Base-by-base conservation (phyloP, 2,888 invertebrate genomes). In the Vanessa cardui region DNA sequence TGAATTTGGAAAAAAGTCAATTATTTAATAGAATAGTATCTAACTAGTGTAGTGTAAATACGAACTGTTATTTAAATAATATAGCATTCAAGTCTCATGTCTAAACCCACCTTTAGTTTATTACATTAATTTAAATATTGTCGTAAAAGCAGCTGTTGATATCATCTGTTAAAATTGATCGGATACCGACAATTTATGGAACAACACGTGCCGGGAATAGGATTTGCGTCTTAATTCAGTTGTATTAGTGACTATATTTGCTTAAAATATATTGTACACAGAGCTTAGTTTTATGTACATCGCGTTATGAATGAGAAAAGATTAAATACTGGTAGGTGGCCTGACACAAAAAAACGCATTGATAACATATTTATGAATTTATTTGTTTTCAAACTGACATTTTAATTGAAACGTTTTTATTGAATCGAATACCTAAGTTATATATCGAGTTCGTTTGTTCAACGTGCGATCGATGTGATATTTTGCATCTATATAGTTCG, bases 61-160 rank as follows among this genome's bases (percentile, higher is more conserved):
- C 39, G 12, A 39, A 39, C 39, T 12, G 12, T 39, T 39, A 50
- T 50, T 20, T 20, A 9, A 20, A 18, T 49, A 20, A 20, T 12
- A 18, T 49, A 49, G 3, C 20, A 49, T 20, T 3, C 9, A 49
- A 20, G 8, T 18, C 49, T 20, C 49, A 12, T 47, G 16, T 64
- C 59, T 52, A 33, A 50, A 44, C 59, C 64, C 50, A 59, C 64
- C 64, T 50, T 45, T 39, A 58, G 7, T 50, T 59, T 65, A 62
- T 61, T 39, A 45, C 46, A 47, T 62, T 21, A 58, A 65, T 60
- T 68, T 68, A 62, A 68, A 64, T 70, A 64, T 60, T 60, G 68
- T 59, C 59, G 66, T 66, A 63, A 58, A 62, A 71, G 64, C 72
- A 72, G 68, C 68, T 72, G 72, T 70, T 70, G 68, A 66, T 68